These are phyloP conservation scores for Halcyon badia DNA, from an alignment of 2,797 vertebrate genomes.

Conservation along the genomic window DNA sequence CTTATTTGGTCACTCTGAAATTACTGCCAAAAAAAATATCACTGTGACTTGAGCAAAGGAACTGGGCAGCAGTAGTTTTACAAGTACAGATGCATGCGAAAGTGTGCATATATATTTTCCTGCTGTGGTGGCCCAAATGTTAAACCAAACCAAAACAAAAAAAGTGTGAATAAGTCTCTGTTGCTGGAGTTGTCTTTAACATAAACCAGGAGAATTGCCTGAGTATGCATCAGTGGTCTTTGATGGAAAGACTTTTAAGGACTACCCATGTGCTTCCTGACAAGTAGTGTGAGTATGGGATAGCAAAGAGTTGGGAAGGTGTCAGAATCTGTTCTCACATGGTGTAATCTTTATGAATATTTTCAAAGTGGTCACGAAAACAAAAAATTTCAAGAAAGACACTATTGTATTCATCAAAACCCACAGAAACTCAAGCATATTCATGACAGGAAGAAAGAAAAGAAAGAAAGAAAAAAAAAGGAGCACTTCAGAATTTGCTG, in stretches of 20 bases:
- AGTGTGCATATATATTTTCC: rapidly evolving
- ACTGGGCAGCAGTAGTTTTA: not conserved
- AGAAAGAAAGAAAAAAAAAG: not conserved
- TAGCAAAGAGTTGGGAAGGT: constrained; percentile 22
- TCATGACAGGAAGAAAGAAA: not conserved
- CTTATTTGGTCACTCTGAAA: not conserved
- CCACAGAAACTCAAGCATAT: not conserved
- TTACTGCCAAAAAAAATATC: not conserved
- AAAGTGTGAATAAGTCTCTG: not conserved
- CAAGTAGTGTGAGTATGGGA: constrained; percentile 37
- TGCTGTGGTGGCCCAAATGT: not conserved
- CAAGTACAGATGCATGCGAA: not conserved
- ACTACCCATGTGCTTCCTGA: constrained; percentile 55
- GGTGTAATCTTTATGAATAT: not conserved
- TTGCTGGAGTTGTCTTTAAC: not conserved
- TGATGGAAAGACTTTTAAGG: constrained; percentile 14
- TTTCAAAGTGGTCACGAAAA: constrained; percentile 21
- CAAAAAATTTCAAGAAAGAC: not conserved
- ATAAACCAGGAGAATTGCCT: constrained; percentile 6
- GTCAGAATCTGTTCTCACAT: constrained; percentile 31
- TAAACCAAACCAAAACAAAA: not conserved
- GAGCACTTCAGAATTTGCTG: not conserved
- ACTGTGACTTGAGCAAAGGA: not conserved
- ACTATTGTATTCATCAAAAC: not conserved
- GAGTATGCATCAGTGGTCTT: constrained; percentile 4